Conservation (phyloP, 2,888 invertebrate species). For the Amiota mariae region DNA sequence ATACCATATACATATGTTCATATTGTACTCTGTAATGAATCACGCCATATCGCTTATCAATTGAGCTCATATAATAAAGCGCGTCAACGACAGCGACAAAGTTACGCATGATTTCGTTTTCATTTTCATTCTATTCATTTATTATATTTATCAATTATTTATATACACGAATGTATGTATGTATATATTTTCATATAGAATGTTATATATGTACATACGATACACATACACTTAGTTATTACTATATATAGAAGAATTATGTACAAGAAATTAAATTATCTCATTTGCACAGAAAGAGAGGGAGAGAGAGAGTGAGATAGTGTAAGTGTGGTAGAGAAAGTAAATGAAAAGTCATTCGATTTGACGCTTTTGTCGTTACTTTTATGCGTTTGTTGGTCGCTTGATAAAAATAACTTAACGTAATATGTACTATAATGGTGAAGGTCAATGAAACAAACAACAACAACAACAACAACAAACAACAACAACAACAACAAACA, state of each 20-base stretch:
- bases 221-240: conserved; percentile 20
- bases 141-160: not conserved
- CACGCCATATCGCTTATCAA: conserved; percentile 29
- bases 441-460: conserved; percentile 21
- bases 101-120: conserved; percentile 1
- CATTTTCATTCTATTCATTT: not conserved
- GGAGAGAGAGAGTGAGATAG: conserved; percentile 30
- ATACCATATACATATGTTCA: not conserved
- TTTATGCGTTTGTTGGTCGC: not conserved
- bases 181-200: no score
- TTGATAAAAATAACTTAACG: not conserved
- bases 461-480: not conserved
- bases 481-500: no score
- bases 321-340: not conserved
- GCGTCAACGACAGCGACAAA: conserved; percentile 20
- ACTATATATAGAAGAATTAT: conserved; percentile 11
- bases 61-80: not conserved
- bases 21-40: conserved; percentile 26
- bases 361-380: not conserved
- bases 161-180: not conserved
- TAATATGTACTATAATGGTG: not conserved
- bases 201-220: not conserved
- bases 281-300: no score
- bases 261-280: no score
- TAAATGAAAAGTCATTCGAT: not conserved